Base-by-base conservation (phyloP, 2,113 vertebrate species). In the Oxygymnocypris stewartii region DNA sequence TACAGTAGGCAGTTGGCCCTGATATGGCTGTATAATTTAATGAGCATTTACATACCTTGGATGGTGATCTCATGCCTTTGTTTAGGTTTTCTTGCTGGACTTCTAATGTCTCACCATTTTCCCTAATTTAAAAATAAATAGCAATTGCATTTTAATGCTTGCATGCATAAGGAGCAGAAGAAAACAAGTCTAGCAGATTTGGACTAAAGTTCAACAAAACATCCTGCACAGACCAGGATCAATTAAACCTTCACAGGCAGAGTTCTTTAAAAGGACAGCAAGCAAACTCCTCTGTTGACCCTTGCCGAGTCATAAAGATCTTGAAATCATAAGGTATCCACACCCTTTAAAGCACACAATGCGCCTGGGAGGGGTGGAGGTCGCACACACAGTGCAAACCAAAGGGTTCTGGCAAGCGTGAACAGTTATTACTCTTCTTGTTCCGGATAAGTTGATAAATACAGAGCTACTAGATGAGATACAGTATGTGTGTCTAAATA, bases 241-340 rank as follows among this genome's bases (percentile, higher is more conserved):
- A 75, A 75, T 76, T 42, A 44, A 76, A n/a, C 37, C 61, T 75
- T 81, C 80, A 7, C 42, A 51, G 28, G 11, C 11, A 71, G 35
- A 28, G 67, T 57, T 37, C 61, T 44, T 31, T 81, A 42, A 87
- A 42, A 85, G 9, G 40, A 71, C 40, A 61, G 59, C 11, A 23
- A 59, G 79, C 65, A 84, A 85, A 88, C 84, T 81, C 92, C 93
- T 94, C 86, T 95, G 91, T 95, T 95, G 92, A 88, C 91, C 91
- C 87, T 93, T 75, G 42, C 25, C 91, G 91, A 94, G 92, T 95
- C 93, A 90, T 67, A 63, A 40, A 37, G 54, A 69, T 82, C 65
- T 79, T 86, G 8, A 37, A 54, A 83, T 85, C 87, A 94, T 89
- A 87, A 91, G 92, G 91, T 86, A 87, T 51, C 23, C 88, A 89